Base-by-base conservation (phyloP, 37 sponge, comb jelly and placozoan genomes). In the Geodia barretti region DNA sequence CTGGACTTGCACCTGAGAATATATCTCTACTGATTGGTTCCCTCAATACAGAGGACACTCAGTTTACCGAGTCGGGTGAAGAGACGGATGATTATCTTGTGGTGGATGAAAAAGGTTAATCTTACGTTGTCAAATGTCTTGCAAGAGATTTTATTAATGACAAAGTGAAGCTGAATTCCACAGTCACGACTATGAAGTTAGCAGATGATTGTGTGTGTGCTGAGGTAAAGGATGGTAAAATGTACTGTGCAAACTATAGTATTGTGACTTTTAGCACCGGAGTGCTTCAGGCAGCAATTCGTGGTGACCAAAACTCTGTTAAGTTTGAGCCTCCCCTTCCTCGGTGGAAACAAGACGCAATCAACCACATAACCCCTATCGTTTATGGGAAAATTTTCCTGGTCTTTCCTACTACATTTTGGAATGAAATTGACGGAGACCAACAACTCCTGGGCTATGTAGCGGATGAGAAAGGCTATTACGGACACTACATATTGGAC, bases 201-300 rank as follows among this genome's bases (percentile, higher is more conserved):
- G 78, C 68, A 32, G 78, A 87, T 28, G 41, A 73, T 0, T 87
- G 88, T 76, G 92, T 92, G n/a, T 91, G 92, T 79, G 84, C 54
- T 1, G 60, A 60, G 21, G 83, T 36, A 1, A 34, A 39, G 20
- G 37, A 9, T n/a, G 7, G 11, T 5, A 23, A 19, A 2, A 4
- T 21, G 5, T 86, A 86, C 83, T 85, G 88, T 74, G 83, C 73
- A 8, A 54, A 42, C 3, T 68, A 80, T 31, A 68, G 74, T 37
- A 78, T 91, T 2, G 4, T 66, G 33, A 91, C 92, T 7, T 85
- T 90, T 47, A 85, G 88, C 40, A 39, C 82, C 2, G 88, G 91
- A 39, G 87, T 85, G 2, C 82, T 90, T 1, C 86, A 81, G 28
- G 60, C 76, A 33, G 58, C 68, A 23, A 77, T n/a, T n/a, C n/a